These are phyloP conservation scores for Avahi laniger DNA, from an alignment of 2,797 vertebrate species.

Conservation along the genomic window DNA sequence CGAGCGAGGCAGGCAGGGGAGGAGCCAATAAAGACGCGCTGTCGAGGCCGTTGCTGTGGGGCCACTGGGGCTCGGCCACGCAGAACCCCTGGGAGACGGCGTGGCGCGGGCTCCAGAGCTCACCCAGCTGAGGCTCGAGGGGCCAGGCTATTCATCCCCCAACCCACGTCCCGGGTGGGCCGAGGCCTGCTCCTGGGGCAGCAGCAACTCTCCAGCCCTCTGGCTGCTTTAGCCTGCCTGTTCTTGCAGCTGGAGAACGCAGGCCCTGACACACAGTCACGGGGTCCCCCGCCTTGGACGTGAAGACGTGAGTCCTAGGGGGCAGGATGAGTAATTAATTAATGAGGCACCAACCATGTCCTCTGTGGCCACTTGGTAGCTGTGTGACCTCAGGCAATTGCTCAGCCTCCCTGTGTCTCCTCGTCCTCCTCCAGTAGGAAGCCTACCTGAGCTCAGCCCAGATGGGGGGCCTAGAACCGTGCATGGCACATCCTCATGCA, in stretches of 20 bases:
- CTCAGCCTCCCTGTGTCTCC: not conserved
- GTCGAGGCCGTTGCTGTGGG: not conserved
- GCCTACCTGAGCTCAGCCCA: not conserved
- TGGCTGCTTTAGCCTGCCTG: not conserved
- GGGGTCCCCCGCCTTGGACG: not conserved
- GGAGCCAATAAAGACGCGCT: accelerated
- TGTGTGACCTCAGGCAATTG: not conserved
- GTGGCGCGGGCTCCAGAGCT: not conserved
- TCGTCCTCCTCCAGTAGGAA: not conserved
- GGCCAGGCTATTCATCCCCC: not conserved
- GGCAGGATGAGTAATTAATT: not conserved
- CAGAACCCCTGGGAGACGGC: not conserved
- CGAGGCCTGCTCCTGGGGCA: not conserved
- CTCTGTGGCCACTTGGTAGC: not conserved
- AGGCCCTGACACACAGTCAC: not conserved
- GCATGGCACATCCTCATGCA: accelerated
- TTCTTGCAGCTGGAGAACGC: not conserved
- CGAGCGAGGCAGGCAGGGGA: not conserved
- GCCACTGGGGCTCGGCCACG: not conserved
- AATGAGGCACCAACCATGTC: not conserved
- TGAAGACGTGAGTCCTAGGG: not conserved
- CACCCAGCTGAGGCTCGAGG: not conserved
- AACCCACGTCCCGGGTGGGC: not conserved
- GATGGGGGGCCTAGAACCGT: not conserved
- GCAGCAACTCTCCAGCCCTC: not conserved